Base-by-base conservation (phyloP, 2,113 vertebrate species). In the zebrafish (Danio rerio) region DNA sequence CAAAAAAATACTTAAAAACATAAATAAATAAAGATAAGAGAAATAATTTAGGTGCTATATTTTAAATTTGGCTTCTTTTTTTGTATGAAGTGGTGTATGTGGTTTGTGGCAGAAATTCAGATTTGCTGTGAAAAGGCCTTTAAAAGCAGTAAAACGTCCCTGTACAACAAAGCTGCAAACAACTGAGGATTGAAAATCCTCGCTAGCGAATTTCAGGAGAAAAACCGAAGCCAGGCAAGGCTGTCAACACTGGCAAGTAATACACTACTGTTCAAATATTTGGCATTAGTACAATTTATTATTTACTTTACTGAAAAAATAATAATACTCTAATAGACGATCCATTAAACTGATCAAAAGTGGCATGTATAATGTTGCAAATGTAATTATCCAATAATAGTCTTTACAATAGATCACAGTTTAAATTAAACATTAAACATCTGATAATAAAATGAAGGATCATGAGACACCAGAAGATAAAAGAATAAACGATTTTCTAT, bases 221-320 rank as follows among this genome's bases (percentile, higher is more conserved):
- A 61, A 21, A 76, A 42, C 15, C 16, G 6, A 75, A 75, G 72
- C 72, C 16, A 45, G 10, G 72, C 72, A 75, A 75, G 55, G 6
- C n/a, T 59, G 40, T 12, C 65, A 68, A 68, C 0, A 9, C 16
- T 10, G 9, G 42, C 42, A 1, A 9, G 7, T 65, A 31, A 6
- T 40, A 20, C 65, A 47, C 65, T 47, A 47, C n/a, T 6, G 3
- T 47, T 49, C n/a, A 69, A 47, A 47, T 18, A n/a, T 49, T 49
- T 69, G 43, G 66, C 16, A 3, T 4, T 3, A 49, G 43, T 49
- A 47, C 11, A 16, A 18, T 68, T 49, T 47, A 2, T 66, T 10
- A 42, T 9, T 7, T 8, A 42, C 11, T 21, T 4, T 11, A 0
- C 12, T 13, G 0, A 10, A 5, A 6, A 66, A 18, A 9, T 9